Base-by-base conservation (phyloP, 2,888 invertebrate species). In the Tipula lateralis region DNA sequence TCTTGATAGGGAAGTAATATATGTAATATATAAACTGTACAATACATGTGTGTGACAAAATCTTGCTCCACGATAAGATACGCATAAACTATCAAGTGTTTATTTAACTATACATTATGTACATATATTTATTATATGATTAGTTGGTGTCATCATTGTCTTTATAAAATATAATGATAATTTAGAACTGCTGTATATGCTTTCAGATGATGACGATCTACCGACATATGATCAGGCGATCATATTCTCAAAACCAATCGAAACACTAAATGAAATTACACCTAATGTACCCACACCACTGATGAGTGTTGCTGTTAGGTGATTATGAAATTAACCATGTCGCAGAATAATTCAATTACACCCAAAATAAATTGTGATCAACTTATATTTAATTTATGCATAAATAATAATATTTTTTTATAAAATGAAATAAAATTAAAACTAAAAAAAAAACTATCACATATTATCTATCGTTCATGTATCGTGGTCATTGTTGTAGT, bases 171-270 rank as follows among this genome's bases (percentile, higher is more conserved):
- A n/a, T n/a, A n/a, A n/a, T n/a, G n/a, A n/a, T n/a, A n/a, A n/a
- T n/a, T n/a, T n/a, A n/a, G n/a, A n/a, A n/a, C n/a, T n/a, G n/a
- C n/a, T n/a, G n/a, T 82, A n/a, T 82, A n/a, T 82, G 0, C 6
- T 82, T 82, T 30, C 30, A 82, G 82, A 82, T 82, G 82, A 82
- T n/a, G 82, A 82, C 6, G 82, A 32, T 82, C 16, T 82, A 82
- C 82, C 82, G 30, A 82, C n/a, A 13, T 82, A 82, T 30, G 82
- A 82, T 32, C 30, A 82, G 30, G 82, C 82, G 16, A 30, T 82
- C n/a, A n/a, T 82, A 30, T 30, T 13, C 30, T 82, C 82, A 30
- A 80, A 82, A 82, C 30, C 29, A 4, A 32, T 5, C 32, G 82
- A 29, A 80, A 24, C 9, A 13, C 4, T 44, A 44, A 44, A 80